Conservation (phyloP, 2,113 vertebrate genomes). For the Polyodon spathula region DNA sequence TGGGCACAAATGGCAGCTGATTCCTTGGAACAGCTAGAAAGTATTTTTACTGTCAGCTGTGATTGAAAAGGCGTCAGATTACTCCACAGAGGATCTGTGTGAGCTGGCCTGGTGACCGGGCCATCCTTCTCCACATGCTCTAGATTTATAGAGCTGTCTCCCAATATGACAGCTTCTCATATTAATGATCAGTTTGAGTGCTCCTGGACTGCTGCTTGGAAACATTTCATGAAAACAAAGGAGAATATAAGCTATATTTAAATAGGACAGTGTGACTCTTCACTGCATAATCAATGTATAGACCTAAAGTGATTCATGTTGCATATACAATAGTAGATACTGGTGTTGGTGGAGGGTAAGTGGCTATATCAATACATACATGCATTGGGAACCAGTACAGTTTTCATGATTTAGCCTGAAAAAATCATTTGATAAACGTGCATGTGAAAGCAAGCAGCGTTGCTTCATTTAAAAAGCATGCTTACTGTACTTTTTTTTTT, state of each 20-base stretch:
- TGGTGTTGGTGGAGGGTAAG: neutral
- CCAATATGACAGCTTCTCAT: neutral
- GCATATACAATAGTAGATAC: too few relatives aligned
- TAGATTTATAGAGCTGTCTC: slow-evolving; percentile 12
- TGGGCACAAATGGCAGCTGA: too few relatives aligned
- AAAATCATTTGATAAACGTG: too few relatives aligned
- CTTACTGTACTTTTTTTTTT: neutral
- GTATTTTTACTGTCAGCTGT: slow-evolving; percentile 40
- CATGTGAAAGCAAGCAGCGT: too few relatives aligned
- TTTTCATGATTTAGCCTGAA: too few relatives aligned
- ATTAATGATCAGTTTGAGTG: slow-evolving; percentile 13
- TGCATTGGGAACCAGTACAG: too few relatives aligned
- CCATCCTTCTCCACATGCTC: neutral
- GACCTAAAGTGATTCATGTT: neutral
- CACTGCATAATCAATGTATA: neutral
- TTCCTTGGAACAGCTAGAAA: too few relatives aligned
- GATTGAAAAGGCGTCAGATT: neutral
- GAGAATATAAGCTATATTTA: slow-evolving; percentile 17
- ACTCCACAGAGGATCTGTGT: neutral
- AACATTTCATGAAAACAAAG: slow-evolving; percentile 1
- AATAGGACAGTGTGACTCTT: neutral
- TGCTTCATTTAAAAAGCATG: neutral
- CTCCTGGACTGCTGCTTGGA: slow-evolving; percentile 6
- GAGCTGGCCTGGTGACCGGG: neutral
- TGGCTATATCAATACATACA: too few relatives aligned